A percentile compares a stretch with the other conserved stretches of the same genome.
Evolutionary conservation across 1,140 invertebrate species (phyloP).

Genomic region (Scaptomyza montana): DNA sequence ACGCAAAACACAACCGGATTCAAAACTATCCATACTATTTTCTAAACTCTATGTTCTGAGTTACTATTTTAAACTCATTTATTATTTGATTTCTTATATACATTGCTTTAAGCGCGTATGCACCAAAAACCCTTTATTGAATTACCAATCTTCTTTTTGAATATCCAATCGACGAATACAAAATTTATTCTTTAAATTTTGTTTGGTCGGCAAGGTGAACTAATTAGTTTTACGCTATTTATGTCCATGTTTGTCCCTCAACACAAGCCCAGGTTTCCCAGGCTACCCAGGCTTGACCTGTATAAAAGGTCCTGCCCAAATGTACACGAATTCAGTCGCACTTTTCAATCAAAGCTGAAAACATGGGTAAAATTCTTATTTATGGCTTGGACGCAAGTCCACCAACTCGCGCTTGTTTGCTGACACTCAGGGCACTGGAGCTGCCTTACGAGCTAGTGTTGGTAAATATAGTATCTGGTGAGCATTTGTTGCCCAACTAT

Average conservation of each 20-base stretch:
- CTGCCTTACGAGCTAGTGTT: slow-evolving; percentile 82
- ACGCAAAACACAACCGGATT: no score
- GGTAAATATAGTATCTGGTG: slow-evolving; percentile 86
- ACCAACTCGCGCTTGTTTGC: slow-evolving; percentile 83
- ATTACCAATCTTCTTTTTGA: no score
- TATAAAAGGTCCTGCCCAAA: slow-evolving; percentile 21
- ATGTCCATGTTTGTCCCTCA: slow-evolving; percentile 5
- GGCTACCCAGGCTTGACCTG: no score
- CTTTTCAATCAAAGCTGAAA: slow-evolving; percentile 36
- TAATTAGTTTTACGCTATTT: background rate
- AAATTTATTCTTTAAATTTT: background rate
- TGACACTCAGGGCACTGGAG: slow-evolving; percentile 84
- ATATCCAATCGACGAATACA: background rate
- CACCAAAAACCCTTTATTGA: background rate
- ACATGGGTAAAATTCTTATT: slow-evolving; percentile 43
- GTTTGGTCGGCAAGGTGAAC: background rate
- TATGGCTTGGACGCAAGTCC: slow-evolving; percentile 79
- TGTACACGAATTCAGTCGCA: slow-evolving; percentile 15
- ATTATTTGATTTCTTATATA: background rate
- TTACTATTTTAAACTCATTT: background rate
- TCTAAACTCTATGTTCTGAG: background rate
- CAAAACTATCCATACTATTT: no score
- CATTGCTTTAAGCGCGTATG: no score
- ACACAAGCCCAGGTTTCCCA: slow-evolving; percentile 7
- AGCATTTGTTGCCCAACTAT: slow-evolving; percentile 88